phyloP scores from a whole-genome alignment of 2,888 invertebrate species.

The Hermaeophaga mercurialis region DNA sequence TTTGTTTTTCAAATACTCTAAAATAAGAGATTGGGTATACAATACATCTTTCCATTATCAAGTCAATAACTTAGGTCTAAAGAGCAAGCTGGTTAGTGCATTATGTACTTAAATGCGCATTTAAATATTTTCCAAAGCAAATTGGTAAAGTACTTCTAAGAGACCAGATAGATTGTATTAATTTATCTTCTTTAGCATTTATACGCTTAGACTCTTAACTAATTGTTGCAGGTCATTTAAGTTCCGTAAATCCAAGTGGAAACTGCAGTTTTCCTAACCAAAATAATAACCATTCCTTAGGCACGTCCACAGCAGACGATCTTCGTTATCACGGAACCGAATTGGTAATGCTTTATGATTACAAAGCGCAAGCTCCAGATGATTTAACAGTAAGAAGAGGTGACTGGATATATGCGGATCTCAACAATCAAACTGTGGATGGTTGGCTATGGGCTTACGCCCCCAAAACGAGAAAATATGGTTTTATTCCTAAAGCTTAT shows the following conservation, averaged over 20 bases:
- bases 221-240: conserved; percentile 62
- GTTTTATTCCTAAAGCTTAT: conserved; percentile 94
- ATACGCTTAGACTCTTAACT: too few species aligned
- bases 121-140: too few species aligned
- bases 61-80: too few species aligned
- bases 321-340: conserved; percentile 86
- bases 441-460: conserved; percentile 96
- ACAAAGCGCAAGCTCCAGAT: conserved; percentile 93
- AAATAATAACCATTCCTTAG: conserved; percentile 47
- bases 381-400: conserved; percentile 89
- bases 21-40: too few species aligned
- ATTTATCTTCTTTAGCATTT: too few species aligned
- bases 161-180: too few species aligned
- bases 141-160: too few species aligned
- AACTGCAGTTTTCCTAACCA: conserved; percentile 47
- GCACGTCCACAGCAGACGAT: conserved; percentile 62
- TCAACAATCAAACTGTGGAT: conserved; percentile 91
- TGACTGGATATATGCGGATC: conserved; percentile 95
- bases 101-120: too few species aligned
- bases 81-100: too few species aligned
- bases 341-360: conserved; percentile 92
- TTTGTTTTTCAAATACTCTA: too few species aligned
- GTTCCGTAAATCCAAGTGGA: conserved; percentile 47
- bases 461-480: conserved; percentile 89
- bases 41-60: too few species aligned